Evolutionary conservation across 1,140 invertebrate species (phyloP), one percentile per base, ranked within the genome.

Genomic region (Scaptomyza graminum): DNA sequence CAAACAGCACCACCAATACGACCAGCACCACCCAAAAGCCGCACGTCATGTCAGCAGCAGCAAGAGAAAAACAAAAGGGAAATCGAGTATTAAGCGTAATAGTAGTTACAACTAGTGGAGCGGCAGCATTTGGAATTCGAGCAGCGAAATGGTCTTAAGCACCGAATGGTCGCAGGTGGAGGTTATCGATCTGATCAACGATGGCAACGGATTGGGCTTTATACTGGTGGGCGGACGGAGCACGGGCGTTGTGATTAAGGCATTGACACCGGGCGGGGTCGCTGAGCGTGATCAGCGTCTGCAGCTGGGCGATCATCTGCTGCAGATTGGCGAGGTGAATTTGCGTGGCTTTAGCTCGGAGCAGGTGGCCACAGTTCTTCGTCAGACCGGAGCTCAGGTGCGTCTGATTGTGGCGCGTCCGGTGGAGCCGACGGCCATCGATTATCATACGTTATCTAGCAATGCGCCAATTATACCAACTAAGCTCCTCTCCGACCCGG

Each of bases 171-270:
- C 96, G 72, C 96, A 97, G 93, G 95, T 97, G 85, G 97, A 98
- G 94, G 95, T 96, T 75, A 96, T 98, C 90, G 96, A 97, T 92
- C 93, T 98, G 63, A 93, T 95, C 57, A 97, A 97, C 92, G 96
- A 97, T 95, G 94, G 94, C 55, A 95, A 94, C 76, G 94, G 94
- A n/a, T 91, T 95, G 41, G 94, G 94, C 56, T 99, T 99, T 93
- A 98, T 98, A 54, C 97, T 99, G 74, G 97, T 99, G 72, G 98
- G 98, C 51, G 98, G 98, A 7, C 93, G 96, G 50, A 98, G 96
- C 91, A 98, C 98, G 16, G 98, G 98, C n/a, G 98, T 99, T 54
- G 97, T 99, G 7, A 97, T 99, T 60, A 99, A 99, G 92, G 85
- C 97, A 56, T 96, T 99, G 51, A 93, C 98, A 15, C 97, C 97